Evolutionary conservation across 2,113 vertebrate genomes (phyloP).

Genomic region (Gulo gulo): DNA sequence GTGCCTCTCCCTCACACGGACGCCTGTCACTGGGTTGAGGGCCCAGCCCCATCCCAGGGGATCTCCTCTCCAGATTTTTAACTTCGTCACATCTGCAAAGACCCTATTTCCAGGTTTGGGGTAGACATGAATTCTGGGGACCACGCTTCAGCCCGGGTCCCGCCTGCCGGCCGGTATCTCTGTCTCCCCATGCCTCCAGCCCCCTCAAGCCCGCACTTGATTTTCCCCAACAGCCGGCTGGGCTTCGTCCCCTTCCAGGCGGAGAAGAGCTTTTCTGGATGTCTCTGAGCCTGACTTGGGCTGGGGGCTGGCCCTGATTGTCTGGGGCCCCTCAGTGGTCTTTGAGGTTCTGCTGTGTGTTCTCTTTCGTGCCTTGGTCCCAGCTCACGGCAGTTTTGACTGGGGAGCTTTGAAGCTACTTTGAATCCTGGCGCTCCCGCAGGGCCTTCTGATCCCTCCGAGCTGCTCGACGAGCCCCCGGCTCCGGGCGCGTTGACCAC

Average conservation of each 20-base stretch:
- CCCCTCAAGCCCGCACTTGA: rapidly evolving
- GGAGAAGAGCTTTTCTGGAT: not conserved
- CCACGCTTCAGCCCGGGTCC: not conserved
- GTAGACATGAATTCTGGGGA: not conserved
- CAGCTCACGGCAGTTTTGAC: not conserved
- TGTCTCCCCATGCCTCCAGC: rapidly evolving
- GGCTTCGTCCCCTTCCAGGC: rapidly evolving
- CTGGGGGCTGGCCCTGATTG: rapidly evolving
- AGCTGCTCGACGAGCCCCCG: rapidly evolving
- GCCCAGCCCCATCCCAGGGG: too few species aligned
- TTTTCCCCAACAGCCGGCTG: rapidly evolving
- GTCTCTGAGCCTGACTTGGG: not conserved
- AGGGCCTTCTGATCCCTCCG: not conserved
- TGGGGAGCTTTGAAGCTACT: not conserved
- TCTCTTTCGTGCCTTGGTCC: not conserved
- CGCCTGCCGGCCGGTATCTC: rapidly evolving
- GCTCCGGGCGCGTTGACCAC: rapidly evolving
- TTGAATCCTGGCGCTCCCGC: rapidly evolving
- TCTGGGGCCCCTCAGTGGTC: rapidly evolving
- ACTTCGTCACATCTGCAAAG: not conserved
- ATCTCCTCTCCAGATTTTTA: rapidly evolving
- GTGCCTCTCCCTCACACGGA: too few species aligned
- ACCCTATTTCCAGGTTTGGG: not conserved
- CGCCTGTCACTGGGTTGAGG: not conserved
- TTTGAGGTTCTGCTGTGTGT: not conserved